These are phyloP conservation scores for Falco novaeseelandiae DNA, from an alignment of 2,797 vertebrate species.

Conservation along the genomic window DNA sequence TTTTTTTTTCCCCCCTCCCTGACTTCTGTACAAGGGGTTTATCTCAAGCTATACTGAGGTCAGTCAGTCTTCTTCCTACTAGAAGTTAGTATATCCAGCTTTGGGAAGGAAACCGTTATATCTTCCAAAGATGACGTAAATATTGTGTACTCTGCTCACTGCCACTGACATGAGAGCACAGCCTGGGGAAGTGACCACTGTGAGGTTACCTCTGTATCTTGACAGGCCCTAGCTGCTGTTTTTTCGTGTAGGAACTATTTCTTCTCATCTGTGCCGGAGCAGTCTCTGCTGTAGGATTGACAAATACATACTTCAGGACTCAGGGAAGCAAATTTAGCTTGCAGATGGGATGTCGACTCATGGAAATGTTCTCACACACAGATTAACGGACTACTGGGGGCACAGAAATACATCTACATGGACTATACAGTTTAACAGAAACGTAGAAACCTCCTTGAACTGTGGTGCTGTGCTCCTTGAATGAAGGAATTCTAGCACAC, in stretches of 20 bases:
- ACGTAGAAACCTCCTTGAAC: background rate
- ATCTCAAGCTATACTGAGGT: background rate
- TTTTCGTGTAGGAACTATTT: background rate
- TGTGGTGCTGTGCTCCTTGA: background rate
- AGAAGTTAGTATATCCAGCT: background rate
- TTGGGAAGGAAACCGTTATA: background rate
- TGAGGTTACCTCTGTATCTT: background rate
- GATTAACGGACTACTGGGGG: background rate
- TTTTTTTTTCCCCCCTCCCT: rapidly evolving
- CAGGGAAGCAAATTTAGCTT: background rate
- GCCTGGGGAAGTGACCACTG: rapidly evolving
- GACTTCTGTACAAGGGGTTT: rapidly evolving
- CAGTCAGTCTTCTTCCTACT: background rate
- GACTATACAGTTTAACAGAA: background rate
- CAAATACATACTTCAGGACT: background rate
- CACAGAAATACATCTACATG: rapidly evolving
- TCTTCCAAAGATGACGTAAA: background rate
- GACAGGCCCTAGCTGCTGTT: background rate
- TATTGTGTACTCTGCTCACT: background rate
- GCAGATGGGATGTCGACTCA: background rate
- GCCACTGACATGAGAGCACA: background rate
- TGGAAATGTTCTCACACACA: background rate
- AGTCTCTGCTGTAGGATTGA: background rate
- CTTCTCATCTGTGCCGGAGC: background rate
- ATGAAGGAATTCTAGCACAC: background rate